Conservation (phyloP, 2,797 vertebrate genomes). For the Anableps anableps region DNA sequence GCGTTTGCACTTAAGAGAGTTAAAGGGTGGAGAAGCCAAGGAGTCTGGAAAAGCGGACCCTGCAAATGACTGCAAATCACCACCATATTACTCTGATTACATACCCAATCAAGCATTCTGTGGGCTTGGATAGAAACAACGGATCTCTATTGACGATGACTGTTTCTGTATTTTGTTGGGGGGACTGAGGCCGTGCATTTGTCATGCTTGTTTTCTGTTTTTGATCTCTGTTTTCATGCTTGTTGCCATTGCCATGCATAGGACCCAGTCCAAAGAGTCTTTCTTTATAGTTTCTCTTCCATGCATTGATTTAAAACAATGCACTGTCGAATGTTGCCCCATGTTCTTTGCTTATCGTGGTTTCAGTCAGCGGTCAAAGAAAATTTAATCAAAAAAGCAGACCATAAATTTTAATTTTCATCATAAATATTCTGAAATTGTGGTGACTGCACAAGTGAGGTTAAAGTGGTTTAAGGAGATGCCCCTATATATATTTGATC, state of each 20-base stretch:
- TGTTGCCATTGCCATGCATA: constrained; percentile 42
- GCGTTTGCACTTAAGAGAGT: constrained; percentile 79
- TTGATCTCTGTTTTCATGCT: constrained; percentile 49
- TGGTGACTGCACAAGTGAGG: not conserved
- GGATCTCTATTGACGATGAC: constrained; percentile 44
- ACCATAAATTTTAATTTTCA: not conserved
- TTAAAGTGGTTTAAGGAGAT: constrained; percentile 1
- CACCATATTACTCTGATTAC: constrained; percentile 39
- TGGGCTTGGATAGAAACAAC: constrained; percentile 38
- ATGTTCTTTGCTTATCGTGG: constrained; percentile 19
- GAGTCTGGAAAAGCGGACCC: constrained; percentile 48
- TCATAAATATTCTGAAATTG: not conserved
- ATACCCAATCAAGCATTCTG: constrained; percentile 39
- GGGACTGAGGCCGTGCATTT: constrained; percentile 45
- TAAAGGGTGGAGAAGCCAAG: constrained; percentile 38
- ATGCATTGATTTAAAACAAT: constrained; percentile 44
- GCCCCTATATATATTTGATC: constrained; percentile 36
- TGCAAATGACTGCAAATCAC: constrained; percentile 54
- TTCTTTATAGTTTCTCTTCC: constrained; percentile 29
- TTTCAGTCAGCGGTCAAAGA: constrained; percentile 34
- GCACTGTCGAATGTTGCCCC: constrained; percentile 40
- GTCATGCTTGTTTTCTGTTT: constrained; percentile 42
- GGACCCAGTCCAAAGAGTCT: constrained; percentile 41
- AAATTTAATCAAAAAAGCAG: constrained; percentile 38
- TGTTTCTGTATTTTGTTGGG: constrained; percentile 44